These are phyloP conservation scores for Zophobas morio DNA, from an alignment of 1,140 invertebrate genomes.

Conservation along the genomic window DNA sequence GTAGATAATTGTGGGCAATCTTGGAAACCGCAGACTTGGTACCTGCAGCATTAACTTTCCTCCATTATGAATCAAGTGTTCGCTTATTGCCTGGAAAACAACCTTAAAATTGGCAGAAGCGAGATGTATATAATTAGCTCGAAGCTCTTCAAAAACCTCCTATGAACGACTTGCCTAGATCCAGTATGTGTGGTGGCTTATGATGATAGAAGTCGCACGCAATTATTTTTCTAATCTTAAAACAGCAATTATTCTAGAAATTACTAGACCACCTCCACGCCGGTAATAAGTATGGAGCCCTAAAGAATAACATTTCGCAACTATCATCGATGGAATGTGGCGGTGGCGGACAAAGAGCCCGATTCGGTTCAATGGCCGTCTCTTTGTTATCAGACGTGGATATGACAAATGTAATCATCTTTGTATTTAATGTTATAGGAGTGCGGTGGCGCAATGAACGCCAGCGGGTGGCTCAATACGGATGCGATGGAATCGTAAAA, in stretches of 20 bases:
- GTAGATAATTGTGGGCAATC: conserved; percentile 29
- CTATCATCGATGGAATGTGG: conserved; percentile 10
- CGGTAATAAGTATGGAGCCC: neutral
- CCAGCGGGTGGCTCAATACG: conserved; percentile 15
- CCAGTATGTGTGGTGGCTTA: conserved; percentile 39
- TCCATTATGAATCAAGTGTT: conserved; percentile 35
- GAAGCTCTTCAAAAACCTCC: conserved; percentile 7
- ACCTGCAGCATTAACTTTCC: conserved; percentile 22
- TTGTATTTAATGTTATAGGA: neutral
- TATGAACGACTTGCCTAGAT: conserved; percentile 33
- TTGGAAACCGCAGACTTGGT: conserved; percentile 10
- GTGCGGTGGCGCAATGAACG: conserved; percentile 14
- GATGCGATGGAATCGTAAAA: conserved; percentile 26
- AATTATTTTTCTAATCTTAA: conserved; percentile 30
- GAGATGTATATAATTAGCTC: conserved; percentile 32
- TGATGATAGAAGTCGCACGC: conserved; percentile 36
- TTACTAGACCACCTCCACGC: conserved; percentile 24
- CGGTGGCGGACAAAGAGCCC: conserved; percentile 6
- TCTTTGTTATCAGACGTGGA: conserved; percentile 29
- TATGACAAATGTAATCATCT: conserved; percentile 33
- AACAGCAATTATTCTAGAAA: conserved; percentile 23
- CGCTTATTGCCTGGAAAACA: conserved; percentile 23
- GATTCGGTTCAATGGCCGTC: conserved; percentile 21
- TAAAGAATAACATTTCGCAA: neutral
- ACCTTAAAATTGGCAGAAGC: conserved; percentile 36